Evolutionary conservation across 2,888 invertebrate genomes (phyloP), one percentile per base, ranked within the genome.

Genomic region (Habrosyne pyritoides): DNA sequence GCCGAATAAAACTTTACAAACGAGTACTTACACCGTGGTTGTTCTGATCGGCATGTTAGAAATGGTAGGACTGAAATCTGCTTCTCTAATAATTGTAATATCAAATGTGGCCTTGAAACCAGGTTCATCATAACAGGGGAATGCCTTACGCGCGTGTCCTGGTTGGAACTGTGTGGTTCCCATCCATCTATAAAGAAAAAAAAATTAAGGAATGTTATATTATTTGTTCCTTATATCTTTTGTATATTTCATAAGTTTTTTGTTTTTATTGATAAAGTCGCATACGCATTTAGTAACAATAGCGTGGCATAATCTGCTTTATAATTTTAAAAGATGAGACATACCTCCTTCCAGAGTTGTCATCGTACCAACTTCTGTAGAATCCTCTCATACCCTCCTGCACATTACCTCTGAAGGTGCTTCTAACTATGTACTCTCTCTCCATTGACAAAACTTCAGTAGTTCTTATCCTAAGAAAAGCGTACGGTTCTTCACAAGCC

Each of bases 51-150:
- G 95, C 96, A 95, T 96, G 75, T 96, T 96, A 7, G 96, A 95
- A 53, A 95, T 79, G 0, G 94, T 89, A 0, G 84, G 81, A 10
- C 87, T 92, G 78, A 93, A 94, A 54, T 83, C 83, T 0, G 64
- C 56, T 18, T 94, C 93, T 66, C 95, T 93, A 5, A 93, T 91
- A 52, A 98, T 94, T 53, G 93, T 94, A 22, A 98, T 93, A 7
- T 93, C 93, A 64, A 97, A 98, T 5, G 88, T 94, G 0, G 97
- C 96, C 79, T 97, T 97, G 76, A 96, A 96, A 14, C 93, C 93
- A 1, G 98, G 98, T 66, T 98, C 97, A 73, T 98, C 98, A 74
- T 97, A 97, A 80, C 97, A 97, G 6, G 98, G 98, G 78, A 98
- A 98, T 0, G 96, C 97, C 72, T 95, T 93, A 46, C 97, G 93